Conservation (phyloP, 2,797 vertebrate genomes). For the Clamator glandarius region DNA sequence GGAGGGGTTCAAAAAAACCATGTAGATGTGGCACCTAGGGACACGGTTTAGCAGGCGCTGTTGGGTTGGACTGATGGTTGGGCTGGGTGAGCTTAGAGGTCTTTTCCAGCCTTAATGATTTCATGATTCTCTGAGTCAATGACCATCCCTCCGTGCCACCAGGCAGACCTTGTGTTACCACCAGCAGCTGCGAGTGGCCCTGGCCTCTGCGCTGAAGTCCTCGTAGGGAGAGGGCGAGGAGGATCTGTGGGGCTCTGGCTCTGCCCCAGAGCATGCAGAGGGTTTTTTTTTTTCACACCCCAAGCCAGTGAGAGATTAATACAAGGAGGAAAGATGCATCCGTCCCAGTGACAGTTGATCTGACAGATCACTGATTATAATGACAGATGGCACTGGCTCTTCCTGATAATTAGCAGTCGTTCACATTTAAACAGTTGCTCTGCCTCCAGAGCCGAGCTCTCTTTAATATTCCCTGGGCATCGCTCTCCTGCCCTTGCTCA, state of each 20-base stretch:
- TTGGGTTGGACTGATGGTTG: no score
- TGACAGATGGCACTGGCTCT: conserved; percentile 33
- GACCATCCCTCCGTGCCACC: no score
- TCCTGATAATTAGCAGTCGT: conserved; percentile 21
- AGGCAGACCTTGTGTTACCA: neutral
- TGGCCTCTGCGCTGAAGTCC: accelerated
- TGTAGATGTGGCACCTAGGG: no score
- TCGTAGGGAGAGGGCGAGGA: neutral
- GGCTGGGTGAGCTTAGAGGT: no score
- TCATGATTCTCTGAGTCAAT: no score
- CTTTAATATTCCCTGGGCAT: neutral
- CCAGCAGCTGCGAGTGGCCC: neutral
- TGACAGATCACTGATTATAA: neutral
- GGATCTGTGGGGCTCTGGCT: accelerated
- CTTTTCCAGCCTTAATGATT: no score
- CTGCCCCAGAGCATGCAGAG: accelerated
- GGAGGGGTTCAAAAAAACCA: no score
- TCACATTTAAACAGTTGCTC: neutral
- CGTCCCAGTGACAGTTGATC: neutral
- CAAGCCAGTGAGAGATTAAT: neutral
- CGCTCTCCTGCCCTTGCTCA: accelerated
- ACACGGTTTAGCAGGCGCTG: no score
- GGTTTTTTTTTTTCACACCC: neutral
- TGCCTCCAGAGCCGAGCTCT: neutral
- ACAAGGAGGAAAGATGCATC: neutral